Evolutionary conservation across 35 echinoderm and acorn worm species (phyloP), one percentile per base, ranked within the genome.

Genomic region (Ophiothrix spiculata): DNA sequence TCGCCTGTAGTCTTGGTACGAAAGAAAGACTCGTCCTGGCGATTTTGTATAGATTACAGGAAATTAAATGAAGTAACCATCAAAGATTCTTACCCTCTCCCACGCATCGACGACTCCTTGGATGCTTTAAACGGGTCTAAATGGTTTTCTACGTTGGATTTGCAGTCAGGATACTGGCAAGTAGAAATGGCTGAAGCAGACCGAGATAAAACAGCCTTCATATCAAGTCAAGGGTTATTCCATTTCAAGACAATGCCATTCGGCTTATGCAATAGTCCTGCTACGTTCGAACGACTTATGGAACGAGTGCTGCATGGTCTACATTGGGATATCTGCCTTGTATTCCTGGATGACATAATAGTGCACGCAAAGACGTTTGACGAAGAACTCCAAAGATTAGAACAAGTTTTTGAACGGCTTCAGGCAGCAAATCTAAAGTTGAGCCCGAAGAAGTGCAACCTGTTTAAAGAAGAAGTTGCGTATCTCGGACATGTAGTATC

Each of bases 301-400:
- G 82, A 86, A 37, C 23, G 40, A 38, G 79, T 88, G 2, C 32
- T 92, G 14, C 31, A 33, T 1, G 85, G 85, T 1, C 33, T 88
- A 56, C 84, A 88, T 1, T 92, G 90, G 85, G 36, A 87, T n/a
- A n/a, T n/a, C n/a, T 97, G 82, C 90, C 90, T 97, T 0, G n/a
- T 92, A 15, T 90, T 89, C 31, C 83, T 97, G 21, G 88, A 94
- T 32, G 88, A 94, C 39, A 39, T 94, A 0, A 94, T 94, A 14
- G 80, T 90, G 0, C 87, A 77, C 35, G 88, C 80, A 11, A 56
- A 46, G 36, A 32, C 32, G 0, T 78, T 92, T 21, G 32, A 73
- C 32, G 87, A 86, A 16, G 63, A 40, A 31, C 74, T 88, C 4
- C 21, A 60, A 32, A 78, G 90, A 11, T 32, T 97, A 32, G 39